Base-by-base conservation (phyloP, 1,140 invertebrate genomes). In the Pseudomyrmex flavicornis region DNA sequence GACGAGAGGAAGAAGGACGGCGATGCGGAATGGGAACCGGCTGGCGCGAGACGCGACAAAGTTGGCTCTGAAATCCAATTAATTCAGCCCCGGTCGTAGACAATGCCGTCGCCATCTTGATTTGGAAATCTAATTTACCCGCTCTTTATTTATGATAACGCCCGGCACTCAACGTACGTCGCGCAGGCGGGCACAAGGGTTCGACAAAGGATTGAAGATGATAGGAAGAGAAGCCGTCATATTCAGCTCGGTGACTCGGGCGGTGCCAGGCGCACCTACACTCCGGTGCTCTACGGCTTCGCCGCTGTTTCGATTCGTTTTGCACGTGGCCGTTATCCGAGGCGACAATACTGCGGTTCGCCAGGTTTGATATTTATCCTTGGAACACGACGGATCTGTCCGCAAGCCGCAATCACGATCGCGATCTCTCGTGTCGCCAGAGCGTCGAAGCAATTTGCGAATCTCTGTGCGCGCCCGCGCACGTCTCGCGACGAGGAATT, bases 61-160 rank as follows among this genome's bases (percentile, higher is more conserved):
- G 91, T 92, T 92, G 75, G 86, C 83, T 87, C 91, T 91, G 90
- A 92, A 92, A 92, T 92, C 91, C 91, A 92, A 92, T 92, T 92
- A 92, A 92, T 92, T 92, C 90, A 90, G 85, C 85, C 90, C 88
- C 85, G 85, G 84, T 65, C 88, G 91, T 89, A 92, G 91, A 92
- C 91, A 92, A 92, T 92, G 85, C 88, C 84, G 88, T 85, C 90
- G 90, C 90, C 91, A 92, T 92, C 91, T 92, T 91, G 91, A 92
- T 92, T 92, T 89, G 89, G 88, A 92, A 92, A 92, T 92, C 91
- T 92, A 92, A 92, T 92, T 92, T 92, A 92, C 86, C 90, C 88
- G 91, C 88, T 92, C 91, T 92, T 92, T 92, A 92, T 92, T 92
- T 92, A 92, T 92, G 90, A 92, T 92, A 92, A 92, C 90, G 90